Base-by-base conservation (phyloP, 2,113 vertebrate genomes). In the Labeo rohita region DNA sequence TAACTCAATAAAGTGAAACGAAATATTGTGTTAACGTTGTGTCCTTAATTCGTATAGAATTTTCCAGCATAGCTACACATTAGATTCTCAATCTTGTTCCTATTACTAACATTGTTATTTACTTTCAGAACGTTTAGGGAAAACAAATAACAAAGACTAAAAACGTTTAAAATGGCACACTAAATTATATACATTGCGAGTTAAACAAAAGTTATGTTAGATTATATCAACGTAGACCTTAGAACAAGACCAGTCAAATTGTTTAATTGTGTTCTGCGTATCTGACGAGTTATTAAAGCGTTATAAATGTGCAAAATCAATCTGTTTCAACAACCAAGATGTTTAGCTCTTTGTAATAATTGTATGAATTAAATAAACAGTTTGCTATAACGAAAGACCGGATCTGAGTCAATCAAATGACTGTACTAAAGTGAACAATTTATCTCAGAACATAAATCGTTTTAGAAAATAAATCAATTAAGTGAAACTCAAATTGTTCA, bases 331-430 rank as follows among this genome's bases (percentile, higher is more conserved):
- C 39, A 23, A 11, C 18, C 52, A 47, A 36, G 34, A 78, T 15
- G 39, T 63, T 47, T 8, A 47, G 36, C 56, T 34, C 5, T 39
- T 18, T 65, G 4, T 28, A 80, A 49, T 49, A 34, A 66, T 81
- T 49, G 2, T 34, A 34, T 10, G 1, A 65, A 81, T 65, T 81
- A 5, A 34, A 49, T 47, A 80, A 80, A 28, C n/a, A 65, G 8
- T 18, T 80, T 18, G 43, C 43, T 81, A 6, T 49, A 66, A 81
- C 79, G 59, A 81, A 81, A 81, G n/a, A 65, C 13, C 8, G 16
- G 59, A 79, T 61, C 9, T 21, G 54, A 16, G n/a, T 9, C 4
- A n/a, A 7, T n/a, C n/a, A 47, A 23, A 5, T 0, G 13, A 47
- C 3, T 47, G 13, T 18, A 66, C 23, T 9, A 16, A 63, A 45